Evolutionary conservation across 2,113 vertebrate genomes (phyloP).

Genomic region (Misgurnus mizolepis): DNA sequence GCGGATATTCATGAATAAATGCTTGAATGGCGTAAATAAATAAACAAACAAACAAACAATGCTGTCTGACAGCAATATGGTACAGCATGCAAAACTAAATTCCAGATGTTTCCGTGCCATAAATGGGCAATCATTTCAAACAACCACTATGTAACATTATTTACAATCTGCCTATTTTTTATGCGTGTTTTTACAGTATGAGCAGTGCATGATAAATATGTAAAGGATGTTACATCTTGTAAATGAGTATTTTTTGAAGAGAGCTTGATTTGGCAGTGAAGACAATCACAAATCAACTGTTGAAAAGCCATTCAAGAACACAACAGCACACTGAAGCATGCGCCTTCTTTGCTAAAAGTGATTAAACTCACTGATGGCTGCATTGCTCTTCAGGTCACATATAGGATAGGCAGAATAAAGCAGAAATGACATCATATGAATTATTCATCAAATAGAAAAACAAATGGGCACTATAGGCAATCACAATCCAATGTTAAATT

Average conservation of each 20-base stretch:
- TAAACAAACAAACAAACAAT: no score
- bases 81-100: no score
- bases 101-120: no score
- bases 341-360: not conserved
- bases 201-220: constrained; percentile 2
- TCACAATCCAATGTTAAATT: constrained; percentile 3
- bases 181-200: not conserved
- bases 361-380: constrained; percentile 3
- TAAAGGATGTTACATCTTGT: not conserved
- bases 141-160: not conserved
- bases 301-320: not conserved
- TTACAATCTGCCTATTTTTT: not conserved
- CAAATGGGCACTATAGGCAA: constrained; percentile 9
- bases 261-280: constrained; percentile 15
- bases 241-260: constrained; percentile 7
- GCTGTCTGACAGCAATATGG: no score
- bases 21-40: no score
- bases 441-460: not conserved
- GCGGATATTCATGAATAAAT: no score
- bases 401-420: not conserved
- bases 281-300: not conserved
- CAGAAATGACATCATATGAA: constrained; percentile 2
- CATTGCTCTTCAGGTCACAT: constrained; percentile 13
- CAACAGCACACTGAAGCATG: not conserved
- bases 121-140: not conserved